Base-by-base conservation (phyloP, 2,113 vertebrate species). In the Rousettus leschenaultii region DNA sequence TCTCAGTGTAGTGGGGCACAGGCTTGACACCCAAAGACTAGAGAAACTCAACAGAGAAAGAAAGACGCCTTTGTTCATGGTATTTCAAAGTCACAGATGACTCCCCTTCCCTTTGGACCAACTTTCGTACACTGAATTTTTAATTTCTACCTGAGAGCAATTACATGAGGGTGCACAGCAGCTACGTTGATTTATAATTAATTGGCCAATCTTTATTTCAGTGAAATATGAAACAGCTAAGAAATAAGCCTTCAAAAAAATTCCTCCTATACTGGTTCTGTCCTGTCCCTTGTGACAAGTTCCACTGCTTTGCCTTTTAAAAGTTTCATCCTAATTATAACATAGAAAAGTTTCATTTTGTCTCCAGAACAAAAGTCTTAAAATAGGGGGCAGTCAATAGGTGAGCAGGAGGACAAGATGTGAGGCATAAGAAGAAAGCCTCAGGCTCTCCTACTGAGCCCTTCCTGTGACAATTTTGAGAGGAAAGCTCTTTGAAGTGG, bases 181-280 rank as follows among this genome's bases (percentile, higher is more conserved):
- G 51, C 74, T 84, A 87, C 95, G 57, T 45, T 79, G 77, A 85
- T 93, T 90, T 93, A 88, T 77, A 86, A 55, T 33, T 93, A 55
- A 78, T 30, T 59, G 65, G 28, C 66, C 63, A 57, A 86, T 40
- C 57, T 95, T 89, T 68, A 85, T 93, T 51, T n/a, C 73, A 89
- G 30, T 18, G 45, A 88, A 83, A 86, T 66, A 70, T 6, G 26
- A 82, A 73, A 92, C 26, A 74, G 13, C 35, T 75, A 78, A 78
- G 19, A 91, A 59, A 86, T 57, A 80, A 80, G 35, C 22, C 63
- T 87, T 57, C n/a, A 85, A 61, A 94, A 94, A 94, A 85, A 71
- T 55, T 51, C 66, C 78, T 70, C 73, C 66, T 73, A 91, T 21
- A 59, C 14, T 87, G 53, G 70, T 40, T 91, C 38, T n/a, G 45